Conservation (phyloP, 2,113 vertebrate species). For the Hippocampus abdominalis region DNA sequence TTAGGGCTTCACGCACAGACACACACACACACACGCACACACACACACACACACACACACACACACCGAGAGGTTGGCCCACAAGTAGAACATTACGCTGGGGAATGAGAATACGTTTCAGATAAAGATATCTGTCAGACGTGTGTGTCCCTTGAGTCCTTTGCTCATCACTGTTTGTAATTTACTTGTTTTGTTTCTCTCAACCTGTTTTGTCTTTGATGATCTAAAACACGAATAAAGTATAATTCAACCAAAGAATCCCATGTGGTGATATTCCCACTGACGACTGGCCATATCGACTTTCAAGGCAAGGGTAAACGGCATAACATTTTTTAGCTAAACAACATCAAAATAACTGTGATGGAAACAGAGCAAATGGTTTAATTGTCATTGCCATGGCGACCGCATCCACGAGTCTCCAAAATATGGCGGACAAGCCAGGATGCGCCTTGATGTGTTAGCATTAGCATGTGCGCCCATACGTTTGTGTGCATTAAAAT, state of each 20-base stretch:
- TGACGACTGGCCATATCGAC: neutral
- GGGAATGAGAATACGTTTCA: slow-evolving; percentile 12
- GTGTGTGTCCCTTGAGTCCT: slow-evolving; percentile 10
- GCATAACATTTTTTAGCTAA: neutral
- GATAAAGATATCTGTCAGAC: slow-evolving; percentile 9
- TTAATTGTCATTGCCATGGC: neutral
- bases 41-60: neutral
- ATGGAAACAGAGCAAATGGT: neutral
- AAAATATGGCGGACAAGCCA: neutral
- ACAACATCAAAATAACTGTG: neutral
- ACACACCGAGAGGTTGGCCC: slow-evolving; percentile 32
- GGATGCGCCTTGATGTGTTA: neutral
- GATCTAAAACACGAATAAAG: slow-evolving; percentile 36
- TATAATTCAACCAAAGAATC: neutral
- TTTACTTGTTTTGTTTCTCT: slow-evolving; percentile 11
- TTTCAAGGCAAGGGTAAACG: neutral
- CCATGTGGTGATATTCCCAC: slow-evolving; percentile 12
- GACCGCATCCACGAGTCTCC: neutral
- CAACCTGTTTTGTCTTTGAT: slow-evolving; percentile 16
- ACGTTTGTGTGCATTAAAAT: neutral
- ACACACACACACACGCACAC: neutral
- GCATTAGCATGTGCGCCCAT: neutral
- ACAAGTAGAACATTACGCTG: slow-evolving; percentile 42
- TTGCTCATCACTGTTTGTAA: neutral
- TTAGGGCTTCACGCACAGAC: slow-evolving; percentile 52